Conservation (phyloP, 1,140 invertebrate species). For the Heliothis virescens region DNA sequence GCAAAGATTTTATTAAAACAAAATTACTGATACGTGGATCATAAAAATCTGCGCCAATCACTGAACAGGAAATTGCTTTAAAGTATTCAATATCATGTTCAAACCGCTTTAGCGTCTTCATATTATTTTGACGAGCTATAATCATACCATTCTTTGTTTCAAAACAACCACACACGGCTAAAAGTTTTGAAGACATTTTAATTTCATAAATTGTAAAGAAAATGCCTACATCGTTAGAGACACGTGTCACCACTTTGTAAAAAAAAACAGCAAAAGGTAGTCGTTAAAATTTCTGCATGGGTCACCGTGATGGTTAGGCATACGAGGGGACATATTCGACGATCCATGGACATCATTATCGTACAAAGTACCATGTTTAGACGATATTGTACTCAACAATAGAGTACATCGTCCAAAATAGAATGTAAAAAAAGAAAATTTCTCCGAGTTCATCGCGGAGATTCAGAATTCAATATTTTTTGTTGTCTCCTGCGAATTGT, state of each 20-base stretch:
- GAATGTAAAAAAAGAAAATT: conserved; percentile 40
- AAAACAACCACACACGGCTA: neutral
- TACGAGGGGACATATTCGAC: conserved; percentile 50
- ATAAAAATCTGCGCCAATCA: neutral
- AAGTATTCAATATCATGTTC: conserved; percentile 37
- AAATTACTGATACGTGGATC: conserved; percentile 17
- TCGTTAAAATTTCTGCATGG: conserved; percentile 61
- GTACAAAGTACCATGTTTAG: conserved; percentile 46
- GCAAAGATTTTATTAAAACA: neutral
- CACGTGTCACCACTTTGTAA: conserved; percentile 52
- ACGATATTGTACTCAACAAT: conserved; percentile 52
- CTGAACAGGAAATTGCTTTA: conserved; percentile 22
- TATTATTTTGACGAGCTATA: neutral
- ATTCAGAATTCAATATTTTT: conserved; percentile 48
- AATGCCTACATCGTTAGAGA: conserved; percentile 28
- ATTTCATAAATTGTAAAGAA: conserved; percentile 27
- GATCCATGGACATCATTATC: conserved; percentile 57
- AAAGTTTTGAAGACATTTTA: conserved; percentile 7
- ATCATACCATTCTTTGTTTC: conserved; percentile 20
- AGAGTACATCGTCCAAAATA: conserved; percentile 44
- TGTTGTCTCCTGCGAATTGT: conserved; percentile 42
- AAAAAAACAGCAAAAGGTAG: conserved; percentile 56
- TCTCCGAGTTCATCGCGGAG: conserved; percentile 20
- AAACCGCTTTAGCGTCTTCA: conserved; percentile 15
- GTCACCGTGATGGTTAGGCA: conserved; percentile 52